Evolutionary conservation across 2,888 invertebrate species (phyloP).

Genomic region (Lydus trimaculatus): DNA sequence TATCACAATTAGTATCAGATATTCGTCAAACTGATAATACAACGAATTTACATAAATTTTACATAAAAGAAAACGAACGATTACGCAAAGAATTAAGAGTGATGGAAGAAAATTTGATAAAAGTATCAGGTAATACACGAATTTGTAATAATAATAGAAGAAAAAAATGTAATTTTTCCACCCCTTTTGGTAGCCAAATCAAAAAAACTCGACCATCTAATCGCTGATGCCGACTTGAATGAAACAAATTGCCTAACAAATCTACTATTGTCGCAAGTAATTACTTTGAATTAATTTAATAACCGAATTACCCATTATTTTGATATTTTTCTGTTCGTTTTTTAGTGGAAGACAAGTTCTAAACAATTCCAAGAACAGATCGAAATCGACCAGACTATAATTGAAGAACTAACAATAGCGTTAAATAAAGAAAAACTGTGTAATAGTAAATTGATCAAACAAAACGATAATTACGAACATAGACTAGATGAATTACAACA

Average conservation of each 20-base stretch:
- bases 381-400: constrained; percentile 16
- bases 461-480: constrained; percentile 17
- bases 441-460: constrained; percentile 20
- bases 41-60: not conserved
- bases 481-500: constrained; percentile 16
- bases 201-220: not conserved
- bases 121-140: constrained; percentile 3
- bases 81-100: not conserved
- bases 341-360: constrained; percentile 37
- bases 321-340: constrained; percentile 18
- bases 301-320: not conserved
- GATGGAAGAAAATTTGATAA: not conserved
- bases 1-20: not conserved
- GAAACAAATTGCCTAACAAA: constrained; percentile 1
- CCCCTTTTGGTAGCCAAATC: not conserved
- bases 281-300: not conserved
- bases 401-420: constrained; percentile 27
- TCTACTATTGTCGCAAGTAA: not conserved
- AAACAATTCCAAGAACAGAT: constrained; percentile 30
- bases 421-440: constrained; percentile 24
- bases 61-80: not conserved
- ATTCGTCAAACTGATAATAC: not conserved
- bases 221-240: not conserved
- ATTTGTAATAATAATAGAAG: no score
- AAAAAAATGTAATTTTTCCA: not conserved